Percentiles rank a stretch among this genome's conserved stretches.
Conservation (phyloP, 2,113 vertebrate species). For the Calidris pygmaea region DNA sequence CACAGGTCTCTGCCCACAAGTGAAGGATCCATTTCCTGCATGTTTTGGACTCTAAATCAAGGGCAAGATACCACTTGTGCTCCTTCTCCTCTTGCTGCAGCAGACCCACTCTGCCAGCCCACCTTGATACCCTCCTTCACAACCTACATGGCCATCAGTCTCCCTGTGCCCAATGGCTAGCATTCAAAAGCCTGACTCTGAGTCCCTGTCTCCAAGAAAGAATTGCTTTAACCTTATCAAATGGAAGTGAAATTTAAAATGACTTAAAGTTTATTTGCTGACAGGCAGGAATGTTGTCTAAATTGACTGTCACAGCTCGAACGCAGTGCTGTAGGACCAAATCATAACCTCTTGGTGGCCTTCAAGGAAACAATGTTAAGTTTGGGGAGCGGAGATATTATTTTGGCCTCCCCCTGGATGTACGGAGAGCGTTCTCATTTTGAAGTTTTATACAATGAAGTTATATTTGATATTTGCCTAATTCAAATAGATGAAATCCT, state of each 20-base stretch:
- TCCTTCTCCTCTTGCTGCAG: not conserved
- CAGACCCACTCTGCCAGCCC: not conserved
- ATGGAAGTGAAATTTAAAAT: conserved; percentile 53
- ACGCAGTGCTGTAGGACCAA: not conserved
- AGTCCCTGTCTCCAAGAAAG: not conserved
- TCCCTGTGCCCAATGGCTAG: not conserved
- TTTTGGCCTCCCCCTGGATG: not conserved
- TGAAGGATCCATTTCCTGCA: not conserved
- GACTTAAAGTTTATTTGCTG: conserved; percentile 49
- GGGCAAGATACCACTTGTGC: not conserved
- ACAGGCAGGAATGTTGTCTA: conserved; percentile 29
- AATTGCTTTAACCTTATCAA: conserved; percentile 63
- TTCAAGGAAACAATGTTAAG: conserved; percentile 16
- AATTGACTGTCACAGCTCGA: conserved; percentile 24
- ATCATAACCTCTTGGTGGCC: conserved; percentile 22
- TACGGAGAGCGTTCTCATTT: conserved; percentile 15
- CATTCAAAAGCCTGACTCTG: not conserved
- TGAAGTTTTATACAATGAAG: conserved; percentile 35
- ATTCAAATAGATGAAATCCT: conserved; percentile 52
- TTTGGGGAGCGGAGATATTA: not conserved
- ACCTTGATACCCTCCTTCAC: not conserved
- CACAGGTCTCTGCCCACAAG: not conserved
- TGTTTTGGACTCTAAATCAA: not conserved
- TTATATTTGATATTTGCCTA: conserved; percentile 58
- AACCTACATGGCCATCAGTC: not conserved